Base-by-base conservation (phyloP, 2,888 invertebrate species). In the Epistrophella euchroma region DNA sequence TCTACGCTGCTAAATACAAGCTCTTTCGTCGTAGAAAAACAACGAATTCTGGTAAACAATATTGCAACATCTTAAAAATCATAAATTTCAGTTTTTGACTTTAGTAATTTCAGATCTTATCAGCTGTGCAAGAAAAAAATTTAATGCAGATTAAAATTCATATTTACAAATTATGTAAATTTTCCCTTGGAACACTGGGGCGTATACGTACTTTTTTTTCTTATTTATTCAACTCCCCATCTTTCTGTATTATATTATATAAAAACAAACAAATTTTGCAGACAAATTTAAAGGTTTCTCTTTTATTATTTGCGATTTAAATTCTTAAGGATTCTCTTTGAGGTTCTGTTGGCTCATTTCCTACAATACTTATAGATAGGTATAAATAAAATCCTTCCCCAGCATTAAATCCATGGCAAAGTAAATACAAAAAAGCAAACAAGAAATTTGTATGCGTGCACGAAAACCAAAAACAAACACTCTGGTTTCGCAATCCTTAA, bases 401-500 rank as follows among this genome's bases (percentile, higher is more conserved):
- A 19, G 17, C 45, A 45, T 17, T 32, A 32, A 64, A 64, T 64
- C 64, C 19, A 32, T 32, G 19, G 19, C 0, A 15, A n/a, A 19
- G 47, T 15, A 52, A 68, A 52, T 37, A 68, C 2, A 25, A 13
- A 37, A 68, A 68, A 32, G 0, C n/a, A 68, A 68, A 52, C n/a
- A 37, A 37, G 50, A 68, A 68, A 37, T n/a, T 52, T 68, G 37
- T 52, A 68, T 50, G 50, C 52, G 37, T 32, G 52, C 68, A 68
- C 47, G 68, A 19, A 68, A 68, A 37, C 50, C 68, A 52, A 52
- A 47, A 35, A 35, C 52, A 68, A 68, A 68, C 68, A 66, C 9
- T 35, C 52, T 52, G 68, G 68, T 68, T 68, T 68, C n/a, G 10
- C 68, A 73, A 82, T 73, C 55, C 35, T 19, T 68, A 58, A 72